These are phyloP conservation scores for Pygocentrus nattereri DNA, from an alignment of 2,797 vertebrate genomes.

Conservation along the genomic window DNA sequence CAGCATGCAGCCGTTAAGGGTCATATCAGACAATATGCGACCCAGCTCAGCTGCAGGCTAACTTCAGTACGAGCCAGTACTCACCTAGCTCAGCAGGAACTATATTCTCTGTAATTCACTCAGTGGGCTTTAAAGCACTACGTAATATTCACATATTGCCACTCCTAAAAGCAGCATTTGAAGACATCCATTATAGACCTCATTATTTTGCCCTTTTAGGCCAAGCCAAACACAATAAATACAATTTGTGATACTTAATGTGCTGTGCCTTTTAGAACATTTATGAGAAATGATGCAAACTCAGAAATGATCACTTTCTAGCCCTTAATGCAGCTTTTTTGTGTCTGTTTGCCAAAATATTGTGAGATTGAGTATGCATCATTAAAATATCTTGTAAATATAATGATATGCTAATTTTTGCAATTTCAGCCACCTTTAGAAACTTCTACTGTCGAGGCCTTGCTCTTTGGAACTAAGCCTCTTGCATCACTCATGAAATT, in stretches of 20 bases:
- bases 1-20: not conserved
- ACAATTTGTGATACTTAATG: not conserved
- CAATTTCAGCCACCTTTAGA: not conserved
- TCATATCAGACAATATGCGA: not conserved
- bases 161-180: not conserved
- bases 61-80: not conserved
- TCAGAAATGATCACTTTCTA: too few relatives aligned
- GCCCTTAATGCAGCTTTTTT: not conserved
- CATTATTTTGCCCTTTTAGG: conserved; percentile 1
- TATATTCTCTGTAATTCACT: not conserved
- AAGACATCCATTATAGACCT: not conserved
- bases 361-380: too few relatives aligned
- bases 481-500: not conserved
- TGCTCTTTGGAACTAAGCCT: not conserved
- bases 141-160: not conserved
- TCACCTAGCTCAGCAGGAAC: conserved; percentile 18
- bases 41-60: not conserved
- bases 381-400: too few relatives aligned
- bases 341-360: too few relatives aligned
- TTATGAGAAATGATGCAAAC: not conserved
- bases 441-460: not conserved
- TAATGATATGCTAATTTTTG: too few relatives aligned
- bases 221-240: not conserved
- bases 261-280: not conserved
- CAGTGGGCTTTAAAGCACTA: not conserved